These are phyloP conservation scores for Sebastes trivittatus DNA, from an alignment of 2,797 vertebrate genomes.

Conservation along the genomic window DNA sequence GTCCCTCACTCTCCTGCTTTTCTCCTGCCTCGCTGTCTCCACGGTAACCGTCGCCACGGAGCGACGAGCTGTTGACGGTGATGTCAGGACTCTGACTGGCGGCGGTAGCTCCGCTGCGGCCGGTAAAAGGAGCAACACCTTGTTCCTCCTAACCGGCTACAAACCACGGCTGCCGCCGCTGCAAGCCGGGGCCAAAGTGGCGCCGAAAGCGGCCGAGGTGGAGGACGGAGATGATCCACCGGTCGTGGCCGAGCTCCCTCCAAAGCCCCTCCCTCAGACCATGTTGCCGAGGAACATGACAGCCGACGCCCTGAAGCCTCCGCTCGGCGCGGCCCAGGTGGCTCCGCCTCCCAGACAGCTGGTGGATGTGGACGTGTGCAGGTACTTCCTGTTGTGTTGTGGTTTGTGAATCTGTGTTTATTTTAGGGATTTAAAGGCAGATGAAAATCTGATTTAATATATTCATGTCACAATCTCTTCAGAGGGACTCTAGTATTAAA, in stretches of 20 bases:
- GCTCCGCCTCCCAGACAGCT: conserved; percentile 79
- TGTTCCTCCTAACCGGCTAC: conserved; percentile 72
- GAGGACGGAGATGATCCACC: conserved; percentile 58
- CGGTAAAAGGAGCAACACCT: conserved; percentile 39
- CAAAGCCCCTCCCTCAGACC: conserved; percentile 85
- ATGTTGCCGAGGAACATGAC: conserved; percentile 83
- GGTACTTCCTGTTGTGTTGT: conserved; percentile 42
- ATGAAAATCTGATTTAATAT: background rate
- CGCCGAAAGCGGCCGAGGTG: conserved; percentile 69
- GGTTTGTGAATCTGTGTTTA: no score
- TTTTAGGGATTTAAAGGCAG: background rate
- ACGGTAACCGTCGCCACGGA: conserved; percentile 63
- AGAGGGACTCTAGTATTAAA: background rate
- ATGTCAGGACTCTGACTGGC: conserved; percentile 44
- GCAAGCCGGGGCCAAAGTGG: conserved; percentile 59
- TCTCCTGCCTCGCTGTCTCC: conserved; percentile 69
- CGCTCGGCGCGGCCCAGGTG: conserved; percentile 79
- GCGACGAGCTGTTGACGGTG: conserved; percentile 19
- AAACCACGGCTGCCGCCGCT: conserved; percentile 54
- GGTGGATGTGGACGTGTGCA: conserved; percentile 87
- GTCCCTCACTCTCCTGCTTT: conserved; percentile 60
- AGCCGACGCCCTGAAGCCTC: conserved; percentile 79
- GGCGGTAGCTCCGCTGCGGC: conserved; percentile 15
- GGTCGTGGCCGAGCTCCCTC: conserved; percentile 68
- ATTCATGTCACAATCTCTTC: background rate